Evolutionary conservation across 2,888 invertebrate species (phyloP), one percentile per base, ranked within the genome.

Genomic region (Mongoloraphidia duomilia): DNA sequence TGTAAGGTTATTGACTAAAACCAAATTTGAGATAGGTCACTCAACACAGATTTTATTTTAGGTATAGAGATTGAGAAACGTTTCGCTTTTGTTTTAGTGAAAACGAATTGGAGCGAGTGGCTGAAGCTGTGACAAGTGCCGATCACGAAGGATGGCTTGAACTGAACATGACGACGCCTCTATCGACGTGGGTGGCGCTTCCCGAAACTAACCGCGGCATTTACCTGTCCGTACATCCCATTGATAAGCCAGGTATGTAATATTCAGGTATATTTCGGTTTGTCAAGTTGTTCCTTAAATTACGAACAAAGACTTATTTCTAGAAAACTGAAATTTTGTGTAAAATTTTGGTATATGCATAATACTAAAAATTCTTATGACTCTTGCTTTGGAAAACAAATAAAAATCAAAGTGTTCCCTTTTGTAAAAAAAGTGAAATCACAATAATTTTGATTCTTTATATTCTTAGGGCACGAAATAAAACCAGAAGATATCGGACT

Each of bases 401-500:
- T 17, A 17, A 17, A 17, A 17, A 17, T 2, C 13, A 41, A 41
- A 41, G 3, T n/a, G 2, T 3, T 11, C n/a, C n/a, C n/a, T n/a
- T n/a, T n/a, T n/a, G n/a, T n/a, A n/a, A n/a, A n/a, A n/a, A n/a
- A 49, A 41, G 12, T 43, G 6, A 44, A 50, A 26, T 42, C 44
- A 13, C 37, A 26, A 10, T 39, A 26, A 10, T 43, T 44, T 45
- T 42, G 37, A 51, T 49, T 49, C 38, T 40, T 12, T 51, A 46
- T 26, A 33, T 48, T 53, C 50, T 54, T 57, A 82, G 87, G 82
- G 52, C 83, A 84, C 53, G 88, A 90, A 65, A 73, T 90, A 10
- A 80, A 84, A 59, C 83, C 91, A 1, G 86, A 89, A 62, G 87
- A 89, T 57, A 80, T 91, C 49, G 93, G 93, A 1, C 66, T 93